phyloP scores from a whole-genome alignment of 2,797 vertebrate species.

The Anguilla megastoma region DNA sequence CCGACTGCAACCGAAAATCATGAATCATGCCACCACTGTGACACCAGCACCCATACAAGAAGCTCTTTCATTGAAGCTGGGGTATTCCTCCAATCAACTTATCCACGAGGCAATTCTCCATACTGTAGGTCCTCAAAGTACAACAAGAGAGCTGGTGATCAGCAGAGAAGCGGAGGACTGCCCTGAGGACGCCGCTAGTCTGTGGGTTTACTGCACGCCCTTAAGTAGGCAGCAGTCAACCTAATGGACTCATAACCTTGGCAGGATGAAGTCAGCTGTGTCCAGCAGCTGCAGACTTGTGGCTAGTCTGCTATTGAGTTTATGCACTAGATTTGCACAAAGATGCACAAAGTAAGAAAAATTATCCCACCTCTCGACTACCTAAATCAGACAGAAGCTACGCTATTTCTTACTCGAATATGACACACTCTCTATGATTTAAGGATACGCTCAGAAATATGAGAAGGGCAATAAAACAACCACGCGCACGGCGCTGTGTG shows the following conservation, averaged over 20 bases:
- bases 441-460: not conserved
- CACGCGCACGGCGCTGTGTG: not conserved
- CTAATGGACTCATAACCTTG: not conserved
- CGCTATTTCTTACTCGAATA: not conserved
- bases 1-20: not conserved
- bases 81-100: not conserved
- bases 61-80: not conserved
- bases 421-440: not conserved
- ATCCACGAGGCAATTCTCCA: not conserved
- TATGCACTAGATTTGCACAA: not conserved
- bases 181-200: too few relatives aligned
- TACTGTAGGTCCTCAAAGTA: too few relatives aligned
- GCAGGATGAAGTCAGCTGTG: not conserved
- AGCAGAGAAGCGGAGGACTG: too few relatives aligned
- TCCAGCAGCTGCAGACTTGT: not conserved
- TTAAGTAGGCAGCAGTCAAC: not conserved
- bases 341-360: not conserved
- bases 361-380: not conserved
- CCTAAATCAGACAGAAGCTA: not conserved
- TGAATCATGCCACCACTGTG: not conserved
- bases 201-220: too few relatives aligned
- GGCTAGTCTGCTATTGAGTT: not conserved
- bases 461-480: not conserved
- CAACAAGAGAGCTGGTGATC: too few relatives aligned
- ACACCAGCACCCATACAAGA: not conserved